These are phyloP conservation scores for Microctonus brassicae DNA, from an alignment of 2,888 invertebrate species.

Conservation along the genomic window DNA sequence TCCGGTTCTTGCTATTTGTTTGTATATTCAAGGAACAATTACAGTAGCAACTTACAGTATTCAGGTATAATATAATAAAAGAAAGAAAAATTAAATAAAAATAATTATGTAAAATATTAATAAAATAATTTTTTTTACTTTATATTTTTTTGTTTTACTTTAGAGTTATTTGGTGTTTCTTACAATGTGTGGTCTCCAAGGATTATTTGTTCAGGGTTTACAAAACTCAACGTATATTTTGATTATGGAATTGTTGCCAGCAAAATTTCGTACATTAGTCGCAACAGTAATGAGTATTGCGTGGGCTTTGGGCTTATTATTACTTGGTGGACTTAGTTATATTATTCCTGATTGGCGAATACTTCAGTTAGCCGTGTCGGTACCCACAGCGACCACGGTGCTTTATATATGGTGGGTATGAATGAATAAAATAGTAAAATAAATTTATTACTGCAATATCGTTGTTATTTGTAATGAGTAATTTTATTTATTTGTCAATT, in stretches of 20 bases:
- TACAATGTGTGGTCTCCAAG: constrained; percentile 67
- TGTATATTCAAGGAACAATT: constrained; percentile 67
- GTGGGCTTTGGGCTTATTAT: constrained; percentile 70
- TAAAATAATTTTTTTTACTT: constrained; percentile 39
- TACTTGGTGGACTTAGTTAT: constrained; percentile 69
- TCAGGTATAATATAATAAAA: constrained; percentile 53
- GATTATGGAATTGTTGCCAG: constrained; percentile 71
- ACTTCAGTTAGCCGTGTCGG: constrained; percentile 71
- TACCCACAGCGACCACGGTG: constrained; percentile 70
- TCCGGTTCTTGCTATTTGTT: constrained; percentile 66
- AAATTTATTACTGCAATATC: not conserved
- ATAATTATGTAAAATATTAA: not conserved
- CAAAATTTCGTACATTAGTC: constrained; percentile 69
- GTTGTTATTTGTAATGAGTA: not conserved
- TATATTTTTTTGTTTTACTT: constrained; percentile 48
- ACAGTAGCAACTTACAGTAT: constrained; percentile 61
- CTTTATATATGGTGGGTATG: constrained; percentile 65
- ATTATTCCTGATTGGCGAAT: constrained; percentile 71
- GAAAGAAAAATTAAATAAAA: not conserved
- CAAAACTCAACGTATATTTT: constrained; percentile 71
- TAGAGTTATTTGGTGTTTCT: constrained; percentile 65
- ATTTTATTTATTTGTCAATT: not conserved
- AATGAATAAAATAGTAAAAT: not conserved
- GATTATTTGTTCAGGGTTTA: constrained; percentile 70
- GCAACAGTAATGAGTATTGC: constrained; percentile 70